Conservation (phyloP, 2,888 invertebrate genomes). For the Xestia sexstrigata region DNA sequence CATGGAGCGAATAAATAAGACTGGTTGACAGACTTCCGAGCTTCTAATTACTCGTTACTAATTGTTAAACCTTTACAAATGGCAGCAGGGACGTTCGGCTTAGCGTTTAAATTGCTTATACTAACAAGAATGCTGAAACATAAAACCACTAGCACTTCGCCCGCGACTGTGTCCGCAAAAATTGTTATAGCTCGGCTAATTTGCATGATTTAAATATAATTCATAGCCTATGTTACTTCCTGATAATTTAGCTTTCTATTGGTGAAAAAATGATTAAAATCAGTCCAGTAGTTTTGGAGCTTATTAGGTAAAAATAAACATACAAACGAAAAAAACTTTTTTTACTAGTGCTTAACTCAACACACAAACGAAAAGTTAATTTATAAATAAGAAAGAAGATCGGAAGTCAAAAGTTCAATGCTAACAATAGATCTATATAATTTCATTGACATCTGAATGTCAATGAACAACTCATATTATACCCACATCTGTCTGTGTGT, state of each 20-base stretch:
- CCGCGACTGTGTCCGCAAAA: too few species aligned
- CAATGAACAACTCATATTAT: constrained; percentile 39
- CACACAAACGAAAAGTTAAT: constrained; percentile 18
- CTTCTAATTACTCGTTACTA: too few species aligned
- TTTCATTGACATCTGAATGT: constrained; percentile 30
- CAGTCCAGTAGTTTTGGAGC: too few species aligned
- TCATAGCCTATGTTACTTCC: too few species aligned
- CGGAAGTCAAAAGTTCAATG: constrained; percentile 32
- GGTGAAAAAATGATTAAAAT: too few species aligned
- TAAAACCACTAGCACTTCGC: not conserved
- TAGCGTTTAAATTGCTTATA: not conserved
- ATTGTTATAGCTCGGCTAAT: too few species aligned
- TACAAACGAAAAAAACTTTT: too few species aligned
- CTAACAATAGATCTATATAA: constrained; percentile 31
- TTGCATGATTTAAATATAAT: too few species aligned
- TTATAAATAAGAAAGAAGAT: not conserved
- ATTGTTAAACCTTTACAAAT: not conserved
- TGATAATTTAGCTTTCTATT: too few species aligned
- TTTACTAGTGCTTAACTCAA: not conserved
- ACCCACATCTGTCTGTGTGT: not conserved
- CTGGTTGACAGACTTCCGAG: not conserved
- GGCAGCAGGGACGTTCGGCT: not conserved
- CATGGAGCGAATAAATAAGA: not conserved
- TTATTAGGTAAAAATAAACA: too few species aligned
- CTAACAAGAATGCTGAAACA: not conserved